phyloP scores from a whole-genome alignment of 2,113 vertebrate genomes.

The Potamarius usumacintae region DNA sequence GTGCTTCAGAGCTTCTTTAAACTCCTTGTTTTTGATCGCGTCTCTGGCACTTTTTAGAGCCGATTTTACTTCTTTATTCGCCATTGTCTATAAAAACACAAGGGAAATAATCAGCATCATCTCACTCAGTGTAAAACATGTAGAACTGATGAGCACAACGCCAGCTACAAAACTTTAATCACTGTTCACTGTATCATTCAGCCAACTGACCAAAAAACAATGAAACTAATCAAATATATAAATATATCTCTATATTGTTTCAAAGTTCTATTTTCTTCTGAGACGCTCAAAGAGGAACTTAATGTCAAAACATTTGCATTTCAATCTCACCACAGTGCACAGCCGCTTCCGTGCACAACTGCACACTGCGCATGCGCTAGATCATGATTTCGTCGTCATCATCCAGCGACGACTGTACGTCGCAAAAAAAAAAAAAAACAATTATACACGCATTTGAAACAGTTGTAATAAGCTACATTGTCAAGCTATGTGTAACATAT shows the following conservation, averaged over 20 bases:
- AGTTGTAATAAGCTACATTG: not conserved
- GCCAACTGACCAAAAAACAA: not conserved
- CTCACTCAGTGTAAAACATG: not conserved
- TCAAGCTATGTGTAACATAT: not conserved
- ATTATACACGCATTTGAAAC: not conserved
- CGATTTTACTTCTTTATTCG: constrained; percentile 91
- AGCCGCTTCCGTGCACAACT: not conserved
- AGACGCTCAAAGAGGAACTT: not conserved
- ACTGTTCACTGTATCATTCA: not conserved
- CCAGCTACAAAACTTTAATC: not conserved
- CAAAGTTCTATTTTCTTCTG: not conserved
- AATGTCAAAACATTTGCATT: not conserved
- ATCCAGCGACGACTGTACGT: not conserved
- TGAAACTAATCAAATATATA: not conserved
- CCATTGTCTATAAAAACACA: constrained; percentile 71
- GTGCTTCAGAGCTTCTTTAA: constrained; percentile 92
- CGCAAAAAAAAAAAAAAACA: not conserved
- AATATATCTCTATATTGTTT: not conserved
- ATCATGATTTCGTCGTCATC: not conserved
- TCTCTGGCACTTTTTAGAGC: constrained; percentile 92
- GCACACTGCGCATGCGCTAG: constrained; percentile 21
- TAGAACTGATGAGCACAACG: not conserved
- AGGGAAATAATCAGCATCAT: not conserved
- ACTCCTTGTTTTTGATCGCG: constrained; percentile 95
- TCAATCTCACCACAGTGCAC: constrained; percentile 9